These are phyloP conservation scores for Acronicta leporina DNA, from an alignment of 2,888 invertebrate genomes.

Conservation along the genomic window DNA sequence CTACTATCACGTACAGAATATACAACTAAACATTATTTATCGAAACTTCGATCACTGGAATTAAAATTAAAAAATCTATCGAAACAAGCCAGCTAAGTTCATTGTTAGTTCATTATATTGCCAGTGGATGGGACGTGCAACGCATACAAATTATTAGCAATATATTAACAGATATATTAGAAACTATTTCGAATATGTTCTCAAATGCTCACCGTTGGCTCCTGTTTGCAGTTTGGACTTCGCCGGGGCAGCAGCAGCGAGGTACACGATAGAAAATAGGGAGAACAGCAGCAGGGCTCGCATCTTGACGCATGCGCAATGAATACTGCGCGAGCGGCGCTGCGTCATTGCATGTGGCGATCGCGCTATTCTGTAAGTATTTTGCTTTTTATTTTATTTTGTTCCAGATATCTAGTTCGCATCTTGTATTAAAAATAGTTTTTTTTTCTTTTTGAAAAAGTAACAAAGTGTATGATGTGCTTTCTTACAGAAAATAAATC, in stretches of 20 bases:
- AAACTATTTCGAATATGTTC: constrained; percentile 25
- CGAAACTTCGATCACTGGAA: constrained; percentile 16
- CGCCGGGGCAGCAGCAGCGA: constrained; percentile 64
- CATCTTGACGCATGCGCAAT: constrained; percentile 67
- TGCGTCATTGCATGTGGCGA: constrained; percentile 30
- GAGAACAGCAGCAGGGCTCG: constrained; percentile 66
- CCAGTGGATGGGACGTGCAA: constrained; percentile 27
- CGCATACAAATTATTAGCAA: constrained; percentile 33
- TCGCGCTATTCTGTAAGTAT: constrained; percentile 57
- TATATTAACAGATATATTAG: constrained; percentile 23
- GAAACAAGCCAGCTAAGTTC: constrained; percentile 27
- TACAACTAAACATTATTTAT: constrained; percentile 22
- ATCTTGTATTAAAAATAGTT: no score
- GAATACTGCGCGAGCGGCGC: constrained; percentile 55
- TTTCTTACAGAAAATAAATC: no score
- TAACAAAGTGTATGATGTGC: no score
- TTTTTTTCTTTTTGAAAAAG: no score
- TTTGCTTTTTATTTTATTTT: constrained; percentile 17
- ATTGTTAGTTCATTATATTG: constrained; percentile 42
- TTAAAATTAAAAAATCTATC: constrained; percentile 40
- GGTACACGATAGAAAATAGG: constrained; percentile 53
- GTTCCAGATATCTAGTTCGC: not conserved
- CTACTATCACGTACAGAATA: constrained; percentile 7
- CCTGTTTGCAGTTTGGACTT: constrained; percentile 70
- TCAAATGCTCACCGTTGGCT: constrained; percentile 65